Conservation (phyloP, 2,888 invertebrate species). For the Sphaerophoria taeniata region DNA sequence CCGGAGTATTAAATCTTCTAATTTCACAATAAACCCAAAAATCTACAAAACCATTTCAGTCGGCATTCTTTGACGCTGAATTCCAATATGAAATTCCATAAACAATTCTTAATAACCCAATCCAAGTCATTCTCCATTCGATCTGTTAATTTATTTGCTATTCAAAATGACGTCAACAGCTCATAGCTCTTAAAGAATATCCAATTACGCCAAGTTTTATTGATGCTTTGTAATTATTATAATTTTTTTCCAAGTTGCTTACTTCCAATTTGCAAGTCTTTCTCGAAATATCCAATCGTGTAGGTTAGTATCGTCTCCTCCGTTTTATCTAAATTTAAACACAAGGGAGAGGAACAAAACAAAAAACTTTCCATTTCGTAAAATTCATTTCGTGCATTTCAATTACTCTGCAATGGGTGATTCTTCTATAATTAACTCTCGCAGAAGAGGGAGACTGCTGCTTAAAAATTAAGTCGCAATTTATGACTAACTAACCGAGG, state of each 20-base stretch:
- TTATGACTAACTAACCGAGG: too few relatives aligned
- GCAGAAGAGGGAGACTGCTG: neutral
- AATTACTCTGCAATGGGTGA: neutral
- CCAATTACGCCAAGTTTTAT: too few relatives aligned
- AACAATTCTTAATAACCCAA: too few relatives aligned
- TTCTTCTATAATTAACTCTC: neutral
- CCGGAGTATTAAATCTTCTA: too few relatives aligned
- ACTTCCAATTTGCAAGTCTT: neutral
- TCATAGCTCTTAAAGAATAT: too few relatives aligned
- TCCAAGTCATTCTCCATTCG: too few relatives aligned
- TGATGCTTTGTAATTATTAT: neutral
- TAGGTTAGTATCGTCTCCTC: neutral
- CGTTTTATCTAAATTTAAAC: neutral
- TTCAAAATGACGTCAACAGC: too few relatives aligned
- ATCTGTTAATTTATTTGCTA: too few relatives aligned
- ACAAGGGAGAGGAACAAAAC: neutral
- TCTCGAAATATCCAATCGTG: slow-evolving; percentile 6
- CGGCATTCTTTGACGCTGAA: too few relatives aligned
- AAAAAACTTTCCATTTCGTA: slow-evolving; percentile 34
- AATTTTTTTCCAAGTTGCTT: neutral
- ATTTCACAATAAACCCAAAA: too few relatives aligned
- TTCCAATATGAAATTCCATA: too few relatives aligned
- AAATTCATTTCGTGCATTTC: slow-evolving; percentile 6
- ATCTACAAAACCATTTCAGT: too few relatives aligned
- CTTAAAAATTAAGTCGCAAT: neutral